Percentiles rank a stretch among this genome's conserved stretches.
These are phyloP conservation scores for Sipunculus nudus DNA, from an alignment of 2,888 invertebrate genomes.

Conservation along the genomic window DNA sequence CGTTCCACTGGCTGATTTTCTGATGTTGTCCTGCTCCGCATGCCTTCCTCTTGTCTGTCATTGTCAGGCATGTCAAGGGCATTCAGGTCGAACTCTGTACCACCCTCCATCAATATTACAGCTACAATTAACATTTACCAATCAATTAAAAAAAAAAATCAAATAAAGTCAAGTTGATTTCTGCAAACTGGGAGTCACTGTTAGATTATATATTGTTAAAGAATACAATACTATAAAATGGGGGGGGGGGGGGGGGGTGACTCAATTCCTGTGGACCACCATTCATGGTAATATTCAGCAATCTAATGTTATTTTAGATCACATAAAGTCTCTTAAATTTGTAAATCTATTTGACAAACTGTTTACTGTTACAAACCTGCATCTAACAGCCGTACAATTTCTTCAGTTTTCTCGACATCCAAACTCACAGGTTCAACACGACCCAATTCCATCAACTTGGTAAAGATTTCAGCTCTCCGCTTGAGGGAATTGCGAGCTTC, in stretches of 20 bases:
- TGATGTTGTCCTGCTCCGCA: slow-evolving; percentile 49
- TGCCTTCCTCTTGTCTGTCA: slow-evolving; percentile 30
- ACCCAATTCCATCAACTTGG: slow-evolving; percentile 77
- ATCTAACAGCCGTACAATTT: slow-evolving; percentile 87
- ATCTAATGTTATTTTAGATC: too few relatives aligned
- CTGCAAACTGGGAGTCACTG: too few relatives aligned
- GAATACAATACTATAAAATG: too few relatives aligned
- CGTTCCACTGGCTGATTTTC: slow-evolving; percentile 40
- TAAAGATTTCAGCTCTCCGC: slow-evolving; percentile 88
- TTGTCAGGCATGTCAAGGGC: slow-evolving; percentile 74
- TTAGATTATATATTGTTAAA: too few relatives aligned
- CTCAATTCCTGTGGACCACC: too few relatives aligned
- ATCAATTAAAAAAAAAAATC: not conserved
- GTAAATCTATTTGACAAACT: not conserved
- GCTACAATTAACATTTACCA: slow-evolving; percentile 72
- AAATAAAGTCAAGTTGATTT: too few relatives aligned
- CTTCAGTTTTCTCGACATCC: slow-evolving; percentile 81
- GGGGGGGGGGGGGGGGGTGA: too few relatives aligned
- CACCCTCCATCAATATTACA: slow-evolving; percentile 94
- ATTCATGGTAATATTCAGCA: too few relatives aligned
- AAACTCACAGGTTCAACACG: slow-evolving; percentile 81
- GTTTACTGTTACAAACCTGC: slow-evolving; percentile 70
- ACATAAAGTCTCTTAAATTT: too few relatives aligned
- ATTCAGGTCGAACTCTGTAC: slow-evolving; percentile 80
- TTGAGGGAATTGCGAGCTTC: slow-evolving; percentile 79